A percentile compares a stretch with the other conserved stretches of the same genome.
These are phyloP conservation scores for Heliconius cydno DNA, from an alignment of 2,888 invertebrate genomes.

Conservation along the genomic window DNA sequence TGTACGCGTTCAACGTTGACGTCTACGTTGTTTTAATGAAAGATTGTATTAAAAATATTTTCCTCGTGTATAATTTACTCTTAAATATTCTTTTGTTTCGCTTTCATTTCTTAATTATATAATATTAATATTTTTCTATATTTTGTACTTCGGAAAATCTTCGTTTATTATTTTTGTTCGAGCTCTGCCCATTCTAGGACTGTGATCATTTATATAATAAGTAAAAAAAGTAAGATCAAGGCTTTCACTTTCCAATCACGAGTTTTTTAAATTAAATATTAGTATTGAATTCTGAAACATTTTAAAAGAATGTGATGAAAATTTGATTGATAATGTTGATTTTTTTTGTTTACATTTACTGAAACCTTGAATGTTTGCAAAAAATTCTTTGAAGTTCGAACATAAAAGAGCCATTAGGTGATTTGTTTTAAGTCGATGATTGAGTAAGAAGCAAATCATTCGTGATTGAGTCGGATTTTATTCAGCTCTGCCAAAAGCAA, in stretches of 20 bases:
- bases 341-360: constrained; percentile 30
- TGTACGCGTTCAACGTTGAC: constrained; percentile 17
- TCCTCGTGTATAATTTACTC: neutral
- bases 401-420: constrained; percentile 39
- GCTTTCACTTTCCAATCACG: neutral
- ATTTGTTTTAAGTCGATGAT: constrained; percentile 38
- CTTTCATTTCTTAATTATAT: neutral
- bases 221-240: neutral
- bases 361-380: constrained; percentile 28
- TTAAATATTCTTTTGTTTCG: neutral
- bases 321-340: constrained; percentile 16
- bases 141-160: neutral
- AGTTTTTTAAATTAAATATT: neutral
- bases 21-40: constrained; percentile 1
- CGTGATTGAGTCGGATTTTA: constrained; percentile 27
- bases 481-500: constrained; percentile 12
- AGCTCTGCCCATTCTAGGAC: neutral
- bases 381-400: constrained; percentile 39
- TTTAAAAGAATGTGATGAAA: constrained; percentile 23
- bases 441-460: constrained; percentile 33
- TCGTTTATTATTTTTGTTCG: neutral
- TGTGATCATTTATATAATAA: neutral
- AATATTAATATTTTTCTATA: neutral
- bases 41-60: constrained; percentile 17
- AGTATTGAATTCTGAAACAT: constrained; percentile 2